Evolutionary conservation across 2,888 invertebrate genomes (phyloP).

Genomic region (Torymus aiolomorphi): DNA sequence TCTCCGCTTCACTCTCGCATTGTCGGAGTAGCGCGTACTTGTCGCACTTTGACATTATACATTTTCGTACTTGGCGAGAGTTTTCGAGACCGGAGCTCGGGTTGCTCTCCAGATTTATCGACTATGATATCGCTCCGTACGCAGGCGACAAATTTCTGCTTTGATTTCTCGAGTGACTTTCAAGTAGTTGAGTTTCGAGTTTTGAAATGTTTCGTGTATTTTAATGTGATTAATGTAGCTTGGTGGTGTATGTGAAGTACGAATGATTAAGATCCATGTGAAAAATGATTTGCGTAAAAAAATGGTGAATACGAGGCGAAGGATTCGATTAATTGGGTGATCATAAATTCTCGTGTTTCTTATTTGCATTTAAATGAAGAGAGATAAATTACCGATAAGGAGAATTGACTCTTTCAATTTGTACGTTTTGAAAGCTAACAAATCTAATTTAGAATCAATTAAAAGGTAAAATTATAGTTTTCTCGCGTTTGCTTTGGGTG

Average conservation of each 20-base stretch:
- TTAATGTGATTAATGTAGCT: not conserved
- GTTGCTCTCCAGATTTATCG: slow-evolving; percentile 7
- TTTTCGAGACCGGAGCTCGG: not conserved
- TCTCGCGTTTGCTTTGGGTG: too few species aligned
- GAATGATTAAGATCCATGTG: too few species aligned
- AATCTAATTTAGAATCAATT: too few species aligned
- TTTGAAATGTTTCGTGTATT: not conserved
- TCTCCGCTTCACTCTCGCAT: slow-evolving; percentile 54
- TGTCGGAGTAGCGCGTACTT: slow-evolving; percentile 48
- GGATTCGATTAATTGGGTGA: too few species aligned
- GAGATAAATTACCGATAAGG: too few species aligned
- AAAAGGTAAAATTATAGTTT: too few species aligned
- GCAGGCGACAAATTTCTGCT: too few species aligned
- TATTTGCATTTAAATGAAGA: too few species aligned
- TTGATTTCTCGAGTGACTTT: not conserved
- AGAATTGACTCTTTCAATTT: too few species aligned
- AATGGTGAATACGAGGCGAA: too few species aligned
- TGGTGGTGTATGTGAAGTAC: not conserved
- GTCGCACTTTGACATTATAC: slow-evolving; percentile 18
- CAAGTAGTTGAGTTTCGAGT: not conserved
- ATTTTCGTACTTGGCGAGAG: slow-evolving; percentile 1
- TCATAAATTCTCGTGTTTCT: too few species aligned
- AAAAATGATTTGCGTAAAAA: not conserved
- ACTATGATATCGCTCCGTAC: not conserved
- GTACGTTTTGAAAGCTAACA: too few species aligned